Conservation (phyloP, 2,113 vertebrate species). For the Pseudorasbora parva region DNA sequence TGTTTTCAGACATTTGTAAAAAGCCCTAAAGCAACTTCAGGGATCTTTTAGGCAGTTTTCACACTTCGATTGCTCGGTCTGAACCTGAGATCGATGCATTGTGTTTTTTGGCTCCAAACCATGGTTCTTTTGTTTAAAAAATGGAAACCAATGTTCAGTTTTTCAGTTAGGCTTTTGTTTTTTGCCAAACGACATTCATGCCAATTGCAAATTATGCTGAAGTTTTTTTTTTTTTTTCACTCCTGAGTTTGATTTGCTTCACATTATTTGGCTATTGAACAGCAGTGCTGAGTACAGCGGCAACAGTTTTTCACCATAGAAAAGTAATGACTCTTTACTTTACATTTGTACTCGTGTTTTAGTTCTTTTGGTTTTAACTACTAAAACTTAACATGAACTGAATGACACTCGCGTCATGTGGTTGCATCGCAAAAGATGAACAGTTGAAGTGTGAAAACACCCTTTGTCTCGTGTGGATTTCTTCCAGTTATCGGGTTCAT, state of each 20-base stretch:
- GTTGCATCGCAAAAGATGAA: neutral
- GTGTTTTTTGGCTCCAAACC: neutral
- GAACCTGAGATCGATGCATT: neutral
- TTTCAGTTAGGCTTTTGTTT: neutral
- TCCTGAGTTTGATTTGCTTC: neutral
- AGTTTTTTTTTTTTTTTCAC: neutral
- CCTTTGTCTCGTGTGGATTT: neutral
- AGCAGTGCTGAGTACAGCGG: neutral
- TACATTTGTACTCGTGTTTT: neutral
- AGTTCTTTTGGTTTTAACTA: no score
- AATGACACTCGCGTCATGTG: neutral
- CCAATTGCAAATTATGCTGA: neutral
- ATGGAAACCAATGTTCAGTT: neutral
- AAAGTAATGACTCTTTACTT: neutral
- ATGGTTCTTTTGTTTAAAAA: neutral
- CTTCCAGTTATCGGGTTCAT: neutral
- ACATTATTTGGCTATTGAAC: neutral
- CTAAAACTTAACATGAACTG: no score
- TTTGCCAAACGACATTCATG: neutral
- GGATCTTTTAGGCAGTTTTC: neutral
- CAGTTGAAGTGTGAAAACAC: constrained; percentile 11
- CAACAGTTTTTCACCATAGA: neutral
- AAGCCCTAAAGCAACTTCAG: constrained; percentile 1
- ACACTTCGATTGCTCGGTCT: constrained; percentile 10
- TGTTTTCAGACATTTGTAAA: neutral